These are phyloP conservation scores for Drosophila nigricruria DNA, from an alignment of 2,888 invertebrate genomes.

Conservation along the genomic window DNA sequence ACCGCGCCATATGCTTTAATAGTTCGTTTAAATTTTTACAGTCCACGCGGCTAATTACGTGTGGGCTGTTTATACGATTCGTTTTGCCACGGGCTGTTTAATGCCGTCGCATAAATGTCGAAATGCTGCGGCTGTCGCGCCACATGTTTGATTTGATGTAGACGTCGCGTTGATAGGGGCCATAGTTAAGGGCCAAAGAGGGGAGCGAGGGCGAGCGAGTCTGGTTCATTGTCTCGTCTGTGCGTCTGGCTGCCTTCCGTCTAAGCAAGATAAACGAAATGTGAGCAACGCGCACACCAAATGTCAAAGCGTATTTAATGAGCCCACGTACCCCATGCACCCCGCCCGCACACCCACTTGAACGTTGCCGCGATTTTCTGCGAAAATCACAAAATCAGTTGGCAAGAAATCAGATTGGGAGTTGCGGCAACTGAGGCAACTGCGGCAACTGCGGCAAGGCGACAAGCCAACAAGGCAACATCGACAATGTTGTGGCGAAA, in stretches of 20 bases:
- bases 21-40: slow-evolving; percentile 68
- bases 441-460: slow-evolving; percentile 57
- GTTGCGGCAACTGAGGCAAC: slow-evolving; percentile 49
- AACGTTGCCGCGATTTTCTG: slow-evolving; percentile 55
- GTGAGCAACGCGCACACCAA: slow-evolving; percentile 58
- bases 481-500: slow-evolving; percentile 55
- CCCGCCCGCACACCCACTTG: neutral
- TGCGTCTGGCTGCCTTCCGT: slow-evolving; percentile 54
- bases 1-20: slow-evolving; percentile 47
- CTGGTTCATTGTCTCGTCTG: slow-evolving; percentile 60
- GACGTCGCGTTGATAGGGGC: slow-evolving; percentile 28
- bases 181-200: neutral
- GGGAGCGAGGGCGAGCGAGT: neutral
- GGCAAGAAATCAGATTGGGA: slow-evolving; percentile 70
- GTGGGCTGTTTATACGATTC: slow-evolving; percentile 58
- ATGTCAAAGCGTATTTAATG: slow-evolving; percentile 79
- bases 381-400: slow-evolving; percentile 78
- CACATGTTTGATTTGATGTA: slow-evolving; percentile 66
- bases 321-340: slow-evolving; percentile 35
- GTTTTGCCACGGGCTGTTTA: slow-evolving; percentile 54
- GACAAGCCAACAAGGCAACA: slow-evolving; percentile 59
- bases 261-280: slow-evolving; percentile 71
- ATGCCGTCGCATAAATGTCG: slow-evolving; percentile 66
- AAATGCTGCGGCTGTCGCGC: slow-evolving; percentile 59
- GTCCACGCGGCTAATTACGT: slow-evolving; percentile 70